phyloP scores from a whole-genome alignment of 2,113 vertebrate genomes.

The Heterochromis multidens region DNA sequence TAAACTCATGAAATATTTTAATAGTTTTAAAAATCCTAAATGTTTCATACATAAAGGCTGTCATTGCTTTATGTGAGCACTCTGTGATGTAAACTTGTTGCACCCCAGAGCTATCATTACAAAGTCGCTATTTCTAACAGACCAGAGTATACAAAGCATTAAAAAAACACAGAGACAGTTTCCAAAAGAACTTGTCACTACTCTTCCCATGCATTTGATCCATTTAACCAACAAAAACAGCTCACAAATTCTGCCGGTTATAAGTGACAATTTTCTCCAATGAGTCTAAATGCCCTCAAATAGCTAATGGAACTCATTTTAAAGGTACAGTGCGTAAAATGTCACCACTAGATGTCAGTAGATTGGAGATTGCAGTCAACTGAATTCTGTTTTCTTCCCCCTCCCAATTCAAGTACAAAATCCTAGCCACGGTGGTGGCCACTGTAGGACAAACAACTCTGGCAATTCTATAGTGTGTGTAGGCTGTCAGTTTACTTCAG shows the following conservation, averaged over 20 bases:
- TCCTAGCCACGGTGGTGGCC: not conserved
- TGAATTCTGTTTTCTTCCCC: not conserved
- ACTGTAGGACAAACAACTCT: not conserved
- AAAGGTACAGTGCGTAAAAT: too few relatives aligned
- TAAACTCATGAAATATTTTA: not conserved
- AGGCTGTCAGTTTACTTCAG: not conserved
- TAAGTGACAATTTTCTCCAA: not conserved
- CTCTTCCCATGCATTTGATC: not conserved
- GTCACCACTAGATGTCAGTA: too few relatives aligned
- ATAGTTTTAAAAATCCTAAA: not conserved
- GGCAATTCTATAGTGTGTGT: not conserved
- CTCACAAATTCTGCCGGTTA: not conserved
- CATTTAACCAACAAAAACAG: not conserved
- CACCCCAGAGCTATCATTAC: not conserved
- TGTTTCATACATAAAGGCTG: not conserved
- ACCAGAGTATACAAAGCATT: too few relatives aligned
- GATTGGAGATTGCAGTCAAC: too few relatives aligned
- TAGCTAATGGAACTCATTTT: not conserved
- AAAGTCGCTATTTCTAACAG: not conserved
- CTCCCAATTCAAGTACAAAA: not conserved
- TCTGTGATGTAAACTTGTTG: not conserved
- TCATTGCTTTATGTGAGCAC: not conserved
- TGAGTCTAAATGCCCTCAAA: not conserved
- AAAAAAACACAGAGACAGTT: not conserved
- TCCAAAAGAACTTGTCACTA: not conserved